Percentiles rank a stretch among this genome's conserved stretches.
Conservation (phyloP, 2,888 invertebrate species). For the Philereme transversata region DNA sequence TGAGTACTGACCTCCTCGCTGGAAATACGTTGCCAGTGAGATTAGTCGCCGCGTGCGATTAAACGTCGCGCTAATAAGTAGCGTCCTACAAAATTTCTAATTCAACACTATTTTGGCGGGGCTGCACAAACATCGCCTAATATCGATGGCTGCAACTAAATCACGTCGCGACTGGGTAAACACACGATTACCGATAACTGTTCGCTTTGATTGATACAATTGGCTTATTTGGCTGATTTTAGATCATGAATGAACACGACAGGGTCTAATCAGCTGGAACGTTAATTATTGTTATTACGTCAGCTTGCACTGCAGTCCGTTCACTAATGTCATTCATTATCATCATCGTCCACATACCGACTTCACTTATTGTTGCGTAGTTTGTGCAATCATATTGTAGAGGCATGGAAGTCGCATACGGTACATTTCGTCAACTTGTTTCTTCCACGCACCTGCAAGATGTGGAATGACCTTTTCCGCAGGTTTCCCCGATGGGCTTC, state of each 20-base stretch:
- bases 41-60: background rate
- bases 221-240: conserved; percentile 14
- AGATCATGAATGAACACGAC: conserved; percentile 10
- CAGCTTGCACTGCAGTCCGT: too few relatives aligned
- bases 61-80: background rate
- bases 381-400: too few relatives aligned
- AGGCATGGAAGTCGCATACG: too few relatives aligned
- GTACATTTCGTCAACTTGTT: too few relatives aligned
- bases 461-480: too few relatives aligned
- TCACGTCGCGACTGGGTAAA: conserved; percentile 13
- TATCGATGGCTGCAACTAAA: conserved; percentile 17
- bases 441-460: too few relatives aligned
- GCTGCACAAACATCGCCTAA: conserved; percentile 13
- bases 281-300: too few relatives aligned
- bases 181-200: conserved; percentile 17
- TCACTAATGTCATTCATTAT: too few relatives aligned
- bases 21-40: background rate
- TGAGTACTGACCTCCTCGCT: background rate
- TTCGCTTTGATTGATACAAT: conserved; percentile 15
- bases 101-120: background rate
- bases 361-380: too few relatives aligned
- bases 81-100: conserved; percentile 3
- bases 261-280: background rate
- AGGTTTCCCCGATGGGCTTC: too few relatives aligned
- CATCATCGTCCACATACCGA: too few relatives aligned